These are phyloP conservation scores for Ormyrus nitidulus DNA, from an alignment of 2,888 invertebrate genomes.

Conservation along the genomic window DNA sequence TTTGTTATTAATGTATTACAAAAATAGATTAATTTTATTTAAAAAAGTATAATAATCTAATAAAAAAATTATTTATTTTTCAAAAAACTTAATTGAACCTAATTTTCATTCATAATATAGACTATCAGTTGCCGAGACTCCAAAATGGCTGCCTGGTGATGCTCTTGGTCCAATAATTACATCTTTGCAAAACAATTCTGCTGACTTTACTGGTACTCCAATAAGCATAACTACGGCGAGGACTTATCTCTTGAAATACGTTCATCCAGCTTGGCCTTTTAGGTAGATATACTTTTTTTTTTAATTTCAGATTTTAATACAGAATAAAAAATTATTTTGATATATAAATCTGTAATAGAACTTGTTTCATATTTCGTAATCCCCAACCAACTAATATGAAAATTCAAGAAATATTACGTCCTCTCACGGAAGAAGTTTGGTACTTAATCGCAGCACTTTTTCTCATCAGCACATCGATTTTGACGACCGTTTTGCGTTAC, in stretches of 20 bases:
- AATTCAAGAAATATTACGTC: slow-evolving; percentile 58
- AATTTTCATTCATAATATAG: too few relatives aligned
- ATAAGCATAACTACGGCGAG: slow-evolving; percentile 28
- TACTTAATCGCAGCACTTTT: too few relatives aligned
- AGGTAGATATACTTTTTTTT: slow-evolving; percentile 45
- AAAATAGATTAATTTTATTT: neutral
- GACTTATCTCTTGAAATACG: slow-evolving; percentile 30
- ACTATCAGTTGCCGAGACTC: too few relatives aligned
- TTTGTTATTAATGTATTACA: neutral
- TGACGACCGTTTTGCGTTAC: too few relatives aligned
- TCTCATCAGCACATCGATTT: too few relatives aligned
- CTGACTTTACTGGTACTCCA: slow-evolving; percentile 35
- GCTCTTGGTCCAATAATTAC: slow-evolving; percentile 56
- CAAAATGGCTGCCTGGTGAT: slow-evolving; percentile 39
- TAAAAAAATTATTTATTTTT: neutral
- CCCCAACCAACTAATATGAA: slow-evolving; percentile 57
- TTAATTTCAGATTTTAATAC: neutral
- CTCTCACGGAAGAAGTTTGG: slow-evolving; percentile 49
- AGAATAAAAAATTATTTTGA: too few relatives aligned
- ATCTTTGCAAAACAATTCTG: slow-evolving; percentile 9
- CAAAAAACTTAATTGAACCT: too few relatives aligned
- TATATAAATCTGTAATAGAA: too few relatives aligned
- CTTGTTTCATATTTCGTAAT: slow-evolving; percentile 64
- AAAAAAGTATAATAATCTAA: neutral
- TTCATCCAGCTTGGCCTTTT: slow-evolving; percentile 55